Evolutionary conservation across 2,797 vertebrate genomes (phyloP).

Genomic region (Pseudopleuronectes americanus): DNA sequence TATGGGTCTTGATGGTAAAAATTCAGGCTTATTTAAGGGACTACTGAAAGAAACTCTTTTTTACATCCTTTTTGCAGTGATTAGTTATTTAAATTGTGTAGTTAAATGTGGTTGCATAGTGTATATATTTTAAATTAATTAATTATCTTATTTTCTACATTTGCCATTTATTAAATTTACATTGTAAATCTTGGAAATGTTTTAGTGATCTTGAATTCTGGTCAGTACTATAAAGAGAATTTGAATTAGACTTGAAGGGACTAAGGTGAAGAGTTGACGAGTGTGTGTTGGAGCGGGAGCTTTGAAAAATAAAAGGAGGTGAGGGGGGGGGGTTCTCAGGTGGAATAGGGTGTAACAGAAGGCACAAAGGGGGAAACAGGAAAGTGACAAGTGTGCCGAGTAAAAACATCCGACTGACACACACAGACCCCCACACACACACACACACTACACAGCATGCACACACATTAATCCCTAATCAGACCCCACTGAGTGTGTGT

Average conservation of each 20-base stretch:
- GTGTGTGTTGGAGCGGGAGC: conserved; percentile 16
- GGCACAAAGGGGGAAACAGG: conserved; percentile 54
- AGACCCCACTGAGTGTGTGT: conserved; percentile 36
- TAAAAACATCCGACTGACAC: conserved; percentile 66
- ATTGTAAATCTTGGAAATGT: not conserved
- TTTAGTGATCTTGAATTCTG: not conserved
- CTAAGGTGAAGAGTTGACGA: not conserved
- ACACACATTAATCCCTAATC: conserved; percentile 57
- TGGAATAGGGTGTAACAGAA: conserved; percentile 68
- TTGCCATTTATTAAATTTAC: not conserved
- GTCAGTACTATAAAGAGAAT: not conserved
- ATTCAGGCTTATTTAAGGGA: too few species aligned
- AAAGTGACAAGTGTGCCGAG: conserved; percentile 71
- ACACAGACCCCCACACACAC: conserved; percentile 6
- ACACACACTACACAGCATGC: conserved; percentile 5
- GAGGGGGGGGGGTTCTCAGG: conserved; percentile 54
- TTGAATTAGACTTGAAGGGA: conserved; percentile 5
- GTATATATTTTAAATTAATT: too few species aligned
- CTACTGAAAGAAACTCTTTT: too few species aligned
- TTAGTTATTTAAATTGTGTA: too few species aligned
- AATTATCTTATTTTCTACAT: not conserved
- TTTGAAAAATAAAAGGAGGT: conserved; percentile 54
- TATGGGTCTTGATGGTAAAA: too few species aligned
- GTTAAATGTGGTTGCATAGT: too few species aligned
- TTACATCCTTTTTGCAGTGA: too few species aligned